phyloP scores from a whole-genome alignment of 2,888 invertebrate species.

The Agrochola macilenta region DNA sequence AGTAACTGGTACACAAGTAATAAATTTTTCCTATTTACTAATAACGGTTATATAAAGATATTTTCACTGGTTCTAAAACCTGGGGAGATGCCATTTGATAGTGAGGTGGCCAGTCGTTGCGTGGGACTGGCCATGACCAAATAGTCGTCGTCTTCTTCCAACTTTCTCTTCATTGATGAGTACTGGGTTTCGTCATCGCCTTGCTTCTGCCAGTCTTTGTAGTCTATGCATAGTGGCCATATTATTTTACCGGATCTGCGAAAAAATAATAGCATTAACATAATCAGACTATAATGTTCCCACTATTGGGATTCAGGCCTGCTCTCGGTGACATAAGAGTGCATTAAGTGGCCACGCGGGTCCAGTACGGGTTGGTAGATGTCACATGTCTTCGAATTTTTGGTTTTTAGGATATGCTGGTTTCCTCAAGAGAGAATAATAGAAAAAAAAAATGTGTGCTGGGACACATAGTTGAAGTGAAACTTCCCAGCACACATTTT shows the following conservation, averaged over 20 bases:
- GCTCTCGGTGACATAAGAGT: neutral
- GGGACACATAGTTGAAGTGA: too few relatives aligned
- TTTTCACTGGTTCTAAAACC: slow-evolving; percentile 85
- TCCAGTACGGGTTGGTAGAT: neutral
- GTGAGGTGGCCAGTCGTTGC: slow-evolving; percentile 77
- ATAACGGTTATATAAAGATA: slow-evolving; percentile 66
- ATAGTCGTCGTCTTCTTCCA: slow-evolving; percentile 88
- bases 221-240: slow-evolving; percentile 89
- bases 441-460: too few relatives aligned
- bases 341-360: neutral
- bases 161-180: slow-evolving; percentile 80
- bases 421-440: too few relatives aligned
- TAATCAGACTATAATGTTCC: neutral
- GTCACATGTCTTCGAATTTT: neutral
- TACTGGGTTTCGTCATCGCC: slow-evolving; percentile 84
- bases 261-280: slow-evolving; percentile 24
- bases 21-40: slow-evolving; percentile 23
- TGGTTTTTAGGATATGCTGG: neutral
- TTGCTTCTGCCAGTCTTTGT: slow-evolving; percentile 85
- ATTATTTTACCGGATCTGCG: slow-evolving; percentile 88
- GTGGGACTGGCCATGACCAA: slow-evolving; percentile 80
- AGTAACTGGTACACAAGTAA: neutral
- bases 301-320: neutral
- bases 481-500: too few relatives aligned
- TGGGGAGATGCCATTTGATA: slow-evolving; percentile 84